Evolutionary conservation across 1,140 invertebrate genomes (phyloP).

Genomic region (Nasonia giraulti): DNA sequence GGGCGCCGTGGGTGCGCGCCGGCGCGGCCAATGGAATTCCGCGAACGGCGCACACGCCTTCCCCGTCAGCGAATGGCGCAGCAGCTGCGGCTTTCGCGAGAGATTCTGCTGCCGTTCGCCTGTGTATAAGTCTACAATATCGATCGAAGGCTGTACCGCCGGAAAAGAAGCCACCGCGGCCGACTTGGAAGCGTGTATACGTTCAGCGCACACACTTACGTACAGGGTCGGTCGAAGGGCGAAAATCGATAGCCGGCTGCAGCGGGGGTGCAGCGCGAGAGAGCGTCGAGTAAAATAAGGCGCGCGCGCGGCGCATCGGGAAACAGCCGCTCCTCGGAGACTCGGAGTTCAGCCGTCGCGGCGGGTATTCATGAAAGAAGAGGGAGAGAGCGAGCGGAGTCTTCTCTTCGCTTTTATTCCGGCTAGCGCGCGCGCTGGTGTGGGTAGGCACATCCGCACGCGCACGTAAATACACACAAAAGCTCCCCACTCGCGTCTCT

Average conservation of each 20-base stretch:
- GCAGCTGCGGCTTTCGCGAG: neutral
- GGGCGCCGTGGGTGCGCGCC: neutral
- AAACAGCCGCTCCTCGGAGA: too few relatives aligned
- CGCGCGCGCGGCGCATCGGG: too few relatives aligned
- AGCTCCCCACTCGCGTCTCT: neutral
- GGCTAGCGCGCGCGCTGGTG: too few relatives aligned
- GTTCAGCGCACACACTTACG: too few relatives aligned
- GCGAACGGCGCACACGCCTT: conserved; percentile 4
- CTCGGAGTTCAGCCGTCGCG: too few relatives aligned
- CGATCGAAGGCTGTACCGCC: neutral
- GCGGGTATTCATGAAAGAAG: too few relatives aligned
- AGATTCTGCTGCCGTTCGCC: neutral
- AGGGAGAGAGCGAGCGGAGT: too few relatives aligned
- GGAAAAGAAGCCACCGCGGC: neutral
- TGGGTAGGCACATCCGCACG: too few relatives aligned
- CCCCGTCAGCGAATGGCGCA: neutral
- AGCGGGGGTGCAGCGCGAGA: neutral
- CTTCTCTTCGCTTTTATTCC: too few relatives aligned
- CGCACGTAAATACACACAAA: too few relatives aligned
- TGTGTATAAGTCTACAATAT: neutral
- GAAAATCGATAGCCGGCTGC: conserved; percentile 40
- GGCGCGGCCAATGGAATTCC: neutral
- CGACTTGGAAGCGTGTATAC: neutral
- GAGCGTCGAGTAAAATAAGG: neutral
- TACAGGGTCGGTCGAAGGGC: neutral